phyloP scores from a whole-genome alignment of 2,888 invertebrate species.

The Prosopocoilus inquinatus region DNA sequence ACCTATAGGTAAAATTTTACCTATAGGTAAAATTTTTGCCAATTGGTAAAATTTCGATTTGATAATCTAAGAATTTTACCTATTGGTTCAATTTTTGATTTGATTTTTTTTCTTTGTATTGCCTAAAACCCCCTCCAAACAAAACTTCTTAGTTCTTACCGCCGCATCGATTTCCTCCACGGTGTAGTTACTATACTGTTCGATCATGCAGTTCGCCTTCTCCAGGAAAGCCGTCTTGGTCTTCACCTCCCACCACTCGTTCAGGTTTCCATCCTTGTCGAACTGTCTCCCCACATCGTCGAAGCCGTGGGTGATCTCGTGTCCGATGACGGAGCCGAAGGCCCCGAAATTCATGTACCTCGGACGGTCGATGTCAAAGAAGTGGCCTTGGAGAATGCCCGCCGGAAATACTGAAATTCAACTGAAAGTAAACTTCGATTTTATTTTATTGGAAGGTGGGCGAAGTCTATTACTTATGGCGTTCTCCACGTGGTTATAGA shows the following conservation, averaged over 20 bases:
- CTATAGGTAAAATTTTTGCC: too few species aligned
- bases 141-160: too few species aligned
- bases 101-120: too few species aligned
- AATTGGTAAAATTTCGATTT: too few species aligned
- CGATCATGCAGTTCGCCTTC: constrained; percentile 86
- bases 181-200: constrained; percentile 90
- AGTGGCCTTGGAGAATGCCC: constrained; percentile 88
- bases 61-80: too few species aligned
- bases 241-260: constrained; percentile 88
- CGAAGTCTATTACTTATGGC: background rate
- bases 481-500: background rate
- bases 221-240: constrained; percentile 82
- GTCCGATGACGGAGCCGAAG: constrained; percentile 88
- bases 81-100: too few species aligned
- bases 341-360: constrained; percentile 91
- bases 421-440: background rate
- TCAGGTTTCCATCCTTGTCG: constrained; percentile 85
- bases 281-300: constrained; percentile 90
- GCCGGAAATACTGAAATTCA: constrained; percentile 79
- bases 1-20: too few species aligned
- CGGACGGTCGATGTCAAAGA: constrained; percentile 85
- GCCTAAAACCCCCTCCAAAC: too few species aligned
- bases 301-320: constrained; percentile 90
- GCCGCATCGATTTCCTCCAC: constrained; percentile 73
- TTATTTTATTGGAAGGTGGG: background rate